Evolutionary conservation across 1,140 invertebrate genomes (phyloP).

Genomic region (Heliconius hermathena): DNA sequence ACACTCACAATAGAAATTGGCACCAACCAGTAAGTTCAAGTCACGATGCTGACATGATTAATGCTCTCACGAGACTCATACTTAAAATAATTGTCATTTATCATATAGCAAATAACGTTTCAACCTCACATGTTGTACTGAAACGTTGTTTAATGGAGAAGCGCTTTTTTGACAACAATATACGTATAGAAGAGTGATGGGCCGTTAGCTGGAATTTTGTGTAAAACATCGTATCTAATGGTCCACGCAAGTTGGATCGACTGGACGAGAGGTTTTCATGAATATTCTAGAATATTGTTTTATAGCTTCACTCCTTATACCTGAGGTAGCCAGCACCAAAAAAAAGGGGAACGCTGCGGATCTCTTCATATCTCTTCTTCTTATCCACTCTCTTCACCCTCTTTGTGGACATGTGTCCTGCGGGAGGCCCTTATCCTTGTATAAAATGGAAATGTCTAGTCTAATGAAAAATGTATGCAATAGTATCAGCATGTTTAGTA

Average conservation of each 20-base stretch:
- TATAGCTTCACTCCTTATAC: not conserved
- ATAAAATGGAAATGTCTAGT: no score
- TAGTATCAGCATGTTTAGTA: no score
- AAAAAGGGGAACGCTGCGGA: no score
- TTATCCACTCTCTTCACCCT: no score
- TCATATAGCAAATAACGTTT: conserved; percentile 18
- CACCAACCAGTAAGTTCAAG: conserved; percentile 20
- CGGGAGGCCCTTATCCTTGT: not conserved
- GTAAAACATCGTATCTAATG: conserved; percentile 6
- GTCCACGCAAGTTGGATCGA: not conserved
- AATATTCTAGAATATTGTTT: not conserved
- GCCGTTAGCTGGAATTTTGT: not conserved
- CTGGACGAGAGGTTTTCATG: not conserved
- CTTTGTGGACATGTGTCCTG: no score
- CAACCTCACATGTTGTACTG: conserved; percentile 12
- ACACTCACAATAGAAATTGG: conserved; percentile 25
- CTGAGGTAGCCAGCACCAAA: no score
- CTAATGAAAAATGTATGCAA: no score
- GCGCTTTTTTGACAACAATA: conserved; percentile 12
- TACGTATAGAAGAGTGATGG: conserved; percentile 10
- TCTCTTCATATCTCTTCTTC: no score
- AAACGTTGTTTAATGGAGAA: conserved; percentile 6
- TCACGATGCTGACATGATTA: conserved; percentile 29
- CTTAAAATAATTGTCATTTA: conserved; percentile 41
- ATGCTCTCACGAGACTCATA: conserved; percentile 21